Base-by-base conservation (phyloP, 1,140 invertebrate species). In the Leptoteleia sp. region DNA sequence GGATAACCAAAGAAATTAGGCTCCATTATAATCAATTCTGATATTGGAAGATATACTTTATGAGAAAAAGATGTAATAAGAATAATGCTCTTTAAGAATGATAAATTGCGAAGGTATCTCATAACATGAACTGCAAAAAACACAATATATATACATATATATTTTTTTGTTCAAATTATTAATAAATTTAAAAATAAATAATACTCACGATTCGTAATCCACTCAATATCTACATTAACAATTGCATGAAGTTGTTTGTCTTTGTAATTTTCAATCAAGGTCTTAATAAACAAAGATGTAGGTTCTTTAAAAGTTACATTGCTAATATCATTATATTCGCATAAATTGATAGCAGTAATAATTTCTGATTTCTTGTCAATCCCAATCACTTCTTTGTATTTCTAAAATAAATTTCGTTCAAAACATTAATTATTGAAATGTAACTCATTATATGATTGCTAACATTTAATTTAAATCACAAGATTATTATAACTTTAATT, bases 31-130 rank as follows among this genome's bases (percentile, higher is more conserved):
- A 67, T 47, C 31, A 75, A 16, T 45, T 75, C 61, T 9, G 29
- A 52, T 52, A 75, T 59, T 42, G 59, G 52, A 50, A 67, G 61
- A 38, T 57, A 73, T n/a, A 48, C 50, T 57, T 73, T 73, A 1
- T 40, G 50, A 7, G 50, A 54, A 25, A 64, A 73, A 0, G 71
- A 43, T 5, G 61, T 75, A 13, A 75, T 27, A 0, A 75, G 27
- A 6, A 67, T 29, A 6, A 75, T 38, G 1, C 43, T 65, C 4
- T 65, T 67, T 22, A 75, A 38, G 15, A 0, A 27, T 22, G 19
- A 12, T 1, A 59, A 37, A 15, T 42, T 59, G 6, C 71, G 71
- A 3, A 75, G 11, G 17, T 59, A 7, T 11, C 37, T 50, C 35
- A 67, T 61, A 35, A 67, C 17, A 5, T 59, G 43, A 0, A 43